These are phyloP conservation scores for Mustela lutreola DNA, from an alignment of 2,113 vertebrate species.

Conservation along the genomic window DNA sequence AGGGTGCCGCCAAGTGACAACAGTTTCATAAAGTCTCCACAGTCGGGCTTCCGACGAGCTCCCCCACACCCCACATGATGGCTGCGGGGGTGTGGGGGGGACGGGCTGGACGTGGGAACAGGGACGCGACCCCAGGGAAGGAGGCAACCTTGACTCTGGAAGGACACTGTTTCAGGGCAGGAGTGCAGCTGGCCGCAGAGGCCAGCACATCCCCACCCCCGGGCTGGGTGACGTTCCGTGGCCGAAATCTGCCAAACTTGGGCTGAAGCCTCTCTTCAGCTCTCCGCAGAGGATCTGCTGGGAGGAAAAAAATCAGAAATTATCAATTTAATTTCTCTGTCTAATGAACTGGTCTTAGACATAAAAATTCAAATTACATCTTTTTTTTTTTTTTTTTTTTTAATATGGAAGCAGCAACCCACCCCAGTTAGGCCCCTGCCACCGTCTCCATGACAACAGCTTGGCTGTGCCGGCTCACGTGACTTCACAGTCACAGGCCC, in stretches of 20 bases:
- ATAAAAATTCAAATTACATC: slow-evolving; percentile 88
- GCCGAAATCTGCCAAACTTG: neutral
- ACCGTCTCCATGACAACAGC: slow-evolving; percentile 87
- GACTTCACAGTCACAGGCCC: slow-evolving; percentile 78
- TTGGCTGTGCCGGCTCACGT: slow-evolving; percentile 71
- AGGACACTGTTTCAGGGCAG: too few species aligned
- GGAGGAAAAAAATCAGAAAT: slow-evolving; percentile 55
- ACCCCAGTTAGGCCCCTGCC: slow-evolving; percentile 85
- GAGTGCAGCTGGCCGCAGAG: too few species aligned
- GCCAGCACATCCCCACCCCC: too few species aligned
- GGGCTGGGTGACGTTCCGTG: neutral
- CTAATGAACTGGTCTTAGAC: slow-evolving; percentile 84
- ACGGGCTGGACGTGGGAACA: fast-evolving
- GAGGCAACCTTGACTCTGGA: too few species aligned
- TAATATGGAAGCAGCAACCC: slow-evolving; percentile 79
- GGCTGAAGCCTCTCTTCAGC: neutral
- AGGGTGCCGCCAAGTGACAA: neutral
- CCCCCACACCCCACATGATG: fast-evolving
- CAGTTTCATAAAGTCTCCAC: neutral
- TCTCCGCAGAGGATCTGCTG: slow-evolving; percentile 24
- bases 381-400: slow-evolving; percentile 73
- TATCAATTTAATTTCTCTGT: slow-evolving; percentile 83
- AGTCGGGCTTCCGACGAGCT: neutral
- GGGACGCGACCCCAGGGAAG: too few species aligned
- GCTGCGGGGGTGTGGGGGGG: too few species aligned